A percentile compares a stretch with the other conserved stretches of the same genome.
These are phyloP conservation scores for Amaurobius ferox DNA, from an alignment of 2,888 invertebrate genomes.

Conservation along the genomic window DNA sequence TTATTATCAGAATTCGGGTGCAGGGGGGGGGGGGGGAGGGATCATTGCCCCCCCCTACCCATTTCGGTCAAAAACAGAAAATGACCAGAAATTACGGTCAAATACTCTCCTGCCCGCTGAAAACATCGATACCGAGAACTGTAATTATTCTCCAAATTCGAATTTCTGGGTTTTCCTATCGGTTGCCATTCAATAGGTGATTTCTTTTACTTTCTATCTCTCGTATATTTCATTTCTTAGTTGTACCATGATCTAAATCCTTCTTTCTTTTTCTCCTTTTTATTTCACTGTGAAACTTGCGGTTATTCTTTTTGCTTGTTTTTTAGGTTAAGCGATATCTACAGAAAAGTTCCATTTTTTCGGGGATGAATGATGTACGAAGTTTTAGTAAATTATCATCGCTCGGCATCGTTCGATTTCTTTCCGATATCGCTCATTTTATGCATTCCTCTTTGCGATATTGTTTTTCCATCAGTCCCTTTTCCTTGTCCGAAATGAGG, in stretches of 20 bases:
- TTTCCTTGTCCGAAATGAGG: slow-evolving; percentile 8
- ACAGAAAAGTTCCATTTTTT: slow-evolving; percentile 50
- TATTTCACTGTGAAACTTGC: background rate
- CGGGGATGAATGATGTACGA: slow-evolving; percentile 67
- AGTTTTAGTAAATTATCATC: slow-evolving; percentile 67
- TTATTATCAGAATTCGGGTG: slow-evolving; percentile 25
- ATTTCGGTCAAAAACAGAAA: slow-evolving; percentile 65
- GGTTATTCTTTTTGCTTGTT: background rate
- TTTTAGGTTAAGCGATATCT: slow-evolving; percentile 62
- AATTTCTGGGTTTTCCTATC: slow-evolving; percentile 53
- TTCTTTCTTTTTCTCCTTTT: background rate
- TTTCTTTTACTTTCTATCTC: slow-evolving; percentile 35
- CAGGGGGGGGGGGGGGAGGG: slow-evolving; percentile 20
- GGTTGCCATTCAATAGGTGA: slow-evolving; percentile 55
- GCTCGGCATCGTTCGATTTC: slow-evolving; percentile 41
- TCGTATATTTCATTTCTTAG: slow-evolving; percentile 45
- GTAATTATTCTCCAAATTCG: slow-evolving; percentile 63
- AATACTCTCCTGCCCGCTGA: slow-evolving; percentile 50
- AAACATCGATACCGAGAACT: slow-evolving; percentile 57
- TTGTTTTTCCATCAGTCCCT: slow-evolving; percentile 63
- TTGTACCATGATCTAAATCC: slow-evolving; percentile 40
- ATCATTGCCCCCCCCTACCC: background rate
- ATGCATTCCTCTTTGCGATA: slow-evolving; percentile 38
- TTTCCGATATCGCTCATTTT: slow-evolving; percentile 51
- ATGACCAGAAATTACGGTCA: slow-evolving; percentile 69